phyloP scores from a whole-genome alignment of 1,140 invertebrate genomes.

The Eueides isabella region DNA sequence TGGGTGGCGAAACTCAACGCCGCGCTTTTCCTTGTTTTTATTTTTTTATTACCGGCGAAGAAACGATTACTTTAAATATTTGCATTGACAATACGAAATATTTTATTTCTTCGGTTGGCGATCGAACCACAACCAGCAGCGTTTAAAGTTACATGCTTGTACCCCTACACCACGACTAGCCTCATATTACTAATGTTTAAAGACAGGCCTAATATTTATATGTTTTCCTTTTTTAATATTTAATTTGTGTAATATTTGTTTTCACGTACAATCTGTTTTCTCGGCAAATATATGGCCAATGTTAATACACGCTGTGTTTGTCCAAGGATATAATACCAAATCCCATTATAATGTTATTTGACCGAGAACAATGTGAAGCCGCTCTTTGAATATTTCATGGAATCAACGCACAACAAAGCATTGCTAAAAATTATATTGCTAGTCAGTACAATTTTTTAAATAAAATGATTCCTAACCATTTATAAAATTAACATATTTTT shows the following conservation, averaged over 20 bases:
- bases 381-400: slow-evolving; percentile 39
- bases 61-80: no score
- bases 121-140: no score
- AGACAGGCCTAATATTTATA: not conserved
- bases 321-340: slow-evolving; percentile 39
- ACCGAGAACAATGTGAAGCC: slow-evolving; percentile 36
- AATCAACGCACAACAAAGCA: slow-evolving; percentile 30
- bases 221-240: not conserved
- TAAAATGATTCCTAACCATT: no score
- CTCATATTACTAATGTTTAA: no score
- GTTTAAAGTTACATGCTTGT: no score
- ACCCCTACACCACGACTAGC: no score
- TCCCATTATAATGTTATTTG: slow-evolving; percentile 37
- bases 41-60: no score
- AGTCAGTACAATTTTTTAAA: not conserved
- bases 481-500: no score
- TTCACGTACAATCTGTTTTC: slow-evolving; percentile 26
- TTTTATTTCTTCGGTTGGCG: no score
- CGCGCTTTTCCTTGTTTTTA: no score
- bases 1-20: no score
- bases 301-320: slow-evolving; percentile 36
- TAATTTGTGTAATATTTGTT: not conserved
- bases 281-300: slow-evolving; percentile 37
- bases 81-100: no score
- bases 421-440: slow-evolving; percentile 13